Evolutionary conservation across 2,888 invertebrate genomes (phyloP).

Genomic region (Noctua janthina): DNA sequence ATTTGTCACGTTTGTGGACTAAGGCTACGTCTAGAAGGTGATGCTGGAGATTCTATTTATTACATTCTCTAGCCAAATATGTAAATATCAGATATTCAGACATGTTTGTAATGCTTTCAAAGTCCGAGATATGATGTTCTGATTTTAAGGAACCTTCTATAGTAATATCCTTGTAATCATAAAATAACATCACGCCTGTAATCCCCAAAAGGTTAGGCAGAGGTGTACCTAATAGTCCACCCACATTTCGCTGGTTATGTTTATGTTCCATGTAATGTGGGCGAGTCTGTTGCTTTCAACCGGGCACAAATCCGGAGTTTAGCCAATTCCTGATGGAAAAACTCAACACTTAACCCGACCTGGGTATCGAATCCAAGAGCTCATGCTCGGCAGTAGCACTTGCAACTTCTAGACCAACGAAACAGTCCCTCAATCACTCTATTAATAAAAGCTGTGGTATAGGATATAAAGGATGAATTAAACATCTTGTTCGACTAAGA

Average conservation of each 20-base stretch:
- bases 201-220: background rate
- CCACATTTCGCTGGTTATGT: background rate
- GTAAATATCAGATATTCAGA: background rate
- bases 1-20: slow-evolving; percentile 55
- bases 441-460: background rate
- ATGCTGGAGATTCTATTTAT: slow-evolving; percentile 15
- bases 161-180: background rate
- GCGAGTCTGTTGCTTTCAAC: background rate
- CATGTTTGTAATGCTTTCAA: background rate
- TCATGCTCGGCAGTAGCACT: background rate
- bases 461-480: background rate
- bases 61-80: slow-evolving; percentile 22
- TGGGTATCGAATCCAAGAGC: background rate
- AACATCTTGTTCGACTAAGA: background rate
- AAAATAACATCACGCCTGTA: background rate
- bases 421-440: background rate
- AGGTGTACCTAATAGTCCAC: background rate
- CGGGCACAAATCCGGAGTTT: background rate
- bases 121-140: background rate
- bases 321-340: background rate
- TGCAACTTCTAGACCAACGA: background rate
- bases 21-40: slow-evolving; percentile 14
- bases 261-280: background rate
- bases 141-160: background rate
- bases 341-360: background rate